Percentiles rank a stretch among this genome's conserved stretches.
phyloP scores from a whole-genome alignment of 2,888 invertebrate genomes.

The Apantesis nais region DNA sequence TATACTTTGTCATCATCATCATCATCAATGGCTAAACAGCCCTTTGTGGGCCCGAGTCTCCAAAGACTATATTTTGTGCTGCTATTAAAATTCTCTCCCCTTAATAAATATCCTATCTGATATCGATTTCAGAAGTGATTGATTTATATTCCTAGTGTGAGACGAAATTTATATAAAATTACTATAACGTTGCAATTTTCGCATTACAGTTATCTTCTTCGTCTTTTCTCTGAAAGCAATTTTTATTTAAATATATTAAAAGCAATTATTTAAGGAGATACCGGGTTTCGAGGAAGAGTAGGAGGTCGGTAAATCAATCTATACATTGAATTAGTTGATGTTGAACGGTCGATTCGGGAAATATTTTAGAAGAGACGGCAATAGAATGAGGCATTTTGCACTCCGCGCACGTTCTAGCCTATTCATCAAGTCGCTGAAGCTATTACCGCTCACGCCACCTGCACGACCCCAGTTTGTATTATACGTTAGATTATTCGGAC shows the following conservation, averaged over 20 bases:
- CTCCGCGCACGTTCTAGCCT: conserved; percentile 75
- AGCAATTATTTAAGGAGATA: conserved; percentile 68
- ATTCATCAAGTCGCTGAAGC: conserved; percentile 80
- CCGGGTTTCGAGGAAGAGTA: conserved; percentile 23
- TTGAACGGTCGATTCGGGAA: conserved; percentile 77
- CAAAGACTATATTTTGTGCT: no score
- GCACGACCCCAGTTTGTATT: conserved; percentile 76
- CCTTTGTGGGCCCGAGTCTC: no score
- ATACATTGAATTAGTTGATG: conserved; percentile 81
- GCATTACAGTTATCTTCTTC: background rate
- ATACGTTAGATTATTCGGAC: conserved; percentile 69
- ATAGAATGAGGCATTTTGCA: conserved; percentile 76
- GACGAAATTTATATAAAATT: background rate
- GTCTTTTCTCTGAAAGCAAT: conserved; percentile 49
- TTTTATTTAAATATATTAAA: conserved; percentile 70
- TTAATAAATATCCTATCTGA: background rate
- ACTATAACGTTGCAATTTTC: background rate
- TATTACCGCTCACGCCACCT: conserved; percentile 79
- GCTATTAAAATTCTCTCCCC: no score
- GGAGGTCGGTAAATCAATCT: conserved; percentile 75
- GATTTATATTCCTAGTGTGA: background rate
- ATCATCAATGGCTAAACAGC: no score
- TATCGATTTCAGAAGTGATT: background rate
- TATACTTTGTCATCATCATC: no score
- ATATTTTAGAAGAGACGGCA: conserved; percentile 77